Evolutionary conservation across 2,797 vertebrate genomes (phyloP).

Genomic region (Halcyon smyrnensis): DNA sequence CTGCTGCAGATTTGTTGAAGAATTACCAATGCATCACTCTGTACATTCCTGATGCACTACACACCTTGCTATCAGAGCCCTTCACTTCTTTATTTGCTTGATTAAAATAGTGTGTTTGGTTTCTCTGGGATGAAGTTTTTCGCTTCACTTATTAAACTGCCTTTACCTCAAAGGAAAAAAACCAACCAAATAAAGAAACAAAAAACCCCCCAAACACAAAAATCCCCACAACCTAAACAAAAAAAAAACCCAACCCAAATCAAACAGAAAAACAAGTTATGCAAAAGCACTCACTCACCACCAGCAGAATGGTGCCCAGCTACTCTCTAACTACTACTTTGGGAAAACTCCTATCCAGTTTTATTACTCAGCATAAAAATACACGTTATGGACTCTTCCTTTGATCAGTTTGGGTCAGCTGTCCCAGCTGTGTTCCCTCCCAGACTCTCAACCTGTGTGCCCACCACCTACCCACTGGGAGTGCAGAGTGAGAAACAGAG

Average conservation of each 20-base stretch:
- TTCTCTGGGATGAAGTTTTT: background rate
- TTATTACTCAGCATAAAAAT: background rate
- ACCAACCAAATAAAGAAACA: too few relatives aligned
- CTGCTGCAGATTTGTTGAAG: background rate
- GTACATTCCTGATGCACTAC: background rate
- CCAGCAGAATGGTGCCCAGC: background rate
- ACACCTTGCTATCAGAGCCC: background rate
- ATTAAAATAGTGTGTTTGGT: background rate
- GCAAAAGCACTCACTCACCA: background rate
- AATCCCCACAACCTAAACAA: background rate
- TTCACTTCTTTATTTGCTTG: background rate
- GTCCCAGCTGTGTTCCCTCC: background rate
- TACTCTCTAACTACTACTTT: background rate
- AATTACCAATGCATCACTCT: background rate
- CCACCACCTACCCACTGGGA: fast-evolving
- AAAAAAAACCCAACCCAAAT: background rate
- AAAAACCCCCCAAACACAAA: background rate
- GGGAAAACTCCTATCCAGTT: background rate
- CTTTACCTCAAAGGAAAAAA: background rate
- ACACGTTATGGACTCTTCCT: background rate
- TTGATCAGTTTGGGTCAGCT: background rate
- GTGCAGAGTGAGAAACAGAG: background rate
- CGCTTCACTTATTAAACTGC: background rate
- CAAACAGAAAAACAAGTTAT: background rate
- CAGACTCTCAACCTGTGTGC: background rate